These are phyloP conservation scores for cat (Felis catus) DNA, from an alignment of 2,113 vertebrate genomes.

Conservation along the genomic window F.catus_Fca126_mat1.0 CM031419.1:131624001-131624500, in stretches of 20 bases:
- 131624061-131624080: not conserved
- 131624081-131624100: not conserved
- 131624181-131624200: not conserved
- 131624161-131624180: not conserved
- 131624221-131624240: not conserved
- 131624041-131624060: not conserved
- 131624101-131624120: not conserved
- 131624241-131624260: not conserved
- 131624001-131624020: not conserved
- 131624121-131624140: not conserved
- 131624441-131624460: not conserved
- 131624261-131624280: not conserved
- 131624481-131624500: not conserved
- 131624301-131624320: not conserved
- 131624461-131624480: rapidly evolving
- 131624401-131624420: not conserved
- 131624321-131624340: too few species aligned
- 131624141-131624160: too few species aligned
- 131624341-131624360: not conserved
- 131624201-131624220: not conserved
- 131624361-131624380: not conserved
- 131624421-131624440: not conserved
- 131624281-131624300: not conserved
- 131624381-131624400: not conserved
- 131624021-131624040: not conserved